Conservation (phyloP, 2,113 vertebrate genomes). For the Cryptomyrus ogoouensis region DNA sequence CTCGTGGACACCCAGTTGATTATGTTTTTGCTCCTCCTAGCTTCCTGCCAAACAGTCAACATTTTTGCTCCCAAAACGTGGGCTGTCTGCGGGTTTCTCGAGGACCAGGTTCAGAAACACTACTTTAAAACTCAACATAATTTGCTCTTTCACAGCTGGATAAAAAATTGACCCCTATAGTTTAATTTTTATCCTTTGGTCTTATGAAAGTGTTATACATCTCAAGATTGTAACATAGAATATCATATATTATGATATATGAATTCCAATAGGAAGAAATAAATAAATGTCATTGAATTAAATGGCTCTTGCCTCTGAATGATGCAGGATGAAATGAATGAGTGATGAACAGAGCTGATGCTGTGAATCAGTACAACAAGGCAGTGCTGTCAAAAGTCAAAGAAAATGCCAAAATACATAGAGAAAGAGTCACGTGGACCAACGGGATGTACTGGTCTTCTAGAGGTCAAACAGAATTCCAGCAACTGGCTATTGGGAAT, state of each 20-base stretch:
- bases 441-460: not conserved
- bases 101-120: not conserved
- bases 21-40: not conserved
- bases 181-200: not conserved
- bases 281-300: conserved; percentile 30
- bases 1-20: not conserved
- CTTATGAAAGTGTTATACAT: not conserved
- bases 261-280: conserved; percentile 19
- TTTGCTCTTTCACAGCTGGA: not conserved
- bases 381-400: not conserved
- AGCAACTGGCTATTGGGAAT: not conserved
- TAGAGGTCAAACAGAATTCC: not conserved
- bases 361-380: not conserved
- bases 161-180: not conserved
- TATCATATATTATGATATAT: not conserved
- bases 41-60: not conserved
- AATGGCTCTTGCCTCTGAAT: conserved; percentile 35
- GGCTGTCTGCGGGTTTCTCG: not conserved
- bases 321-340: conserved; percentile 40
- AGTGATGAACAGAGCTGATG: conserved; percentile 28
- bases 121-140: not conserved
- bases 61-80: not conserved
- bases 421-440: not conserved
- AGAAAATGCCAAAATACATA: not conserved
- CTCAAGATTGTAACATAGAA: not conserved